Base-by-base conservation (phyloP, 2,797 vertebrate species). In the Sebastiscus albofasciatus region DNA sequence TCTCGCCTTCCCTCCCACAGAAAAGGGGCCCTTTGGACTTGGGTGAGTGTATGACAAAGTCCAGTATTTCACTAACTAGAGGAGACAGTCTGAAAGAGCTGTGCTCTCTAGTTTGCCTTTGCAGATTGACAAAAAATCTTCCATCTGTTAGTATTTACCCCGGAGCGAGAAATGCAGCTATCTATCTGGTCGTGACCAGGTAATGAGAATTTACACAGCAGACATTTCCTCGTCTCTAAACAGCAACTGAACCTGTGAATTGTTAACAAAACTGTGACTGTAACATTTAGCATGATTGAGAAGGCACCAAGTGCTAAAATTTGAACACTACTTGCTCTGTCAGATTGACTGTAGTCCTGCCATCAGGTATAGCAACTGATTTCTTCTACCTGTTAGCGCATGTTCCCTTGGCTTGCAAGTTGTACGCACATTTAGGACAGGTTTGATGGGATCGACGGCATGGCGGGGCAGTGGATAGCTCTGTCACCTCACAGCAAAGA, bases 11-110 rank as follows among this genome's bases (percentile, higher is more conserved):
- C 4, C 54, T 61, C 61, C 69, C 60, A 77, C 59, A 69, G 33
- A 76, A 65, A 80, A 70, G 20, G 22, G 29, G 18, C 26, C 67
- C 65, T 82, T 76, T 77, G 73, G 62, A 86, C 64, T 61, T 39
- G 34, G 42, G 67, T 71, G 82, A 81, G 72, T 75, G 59, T 59
- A 9, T 61, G 68, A 79, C 64, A 69, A 42, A 18, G 61, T 85
- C 33, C 66, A 64, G 14, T 55, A 62, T 77, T 75, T 78, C 60
- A 42, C 36, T 69, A 65, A 67, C 49, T 18, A 27, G 18, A 70
- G 52, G 39, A 31, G 42, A 64, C 6, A n/a, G 46, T 80, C 76
- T 74, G 34, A 77, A 70, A 36, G 42, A 26, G 18, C 49, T 52
- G 16, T 58, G 56, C 22, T 75, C 56, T 58, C 12, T 49, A 49